These are phyloP conservation scores for Lerema accius DNA, from an alignment of 1,140 invertebrate genomes.

Conservation along the genomic window DNA sequence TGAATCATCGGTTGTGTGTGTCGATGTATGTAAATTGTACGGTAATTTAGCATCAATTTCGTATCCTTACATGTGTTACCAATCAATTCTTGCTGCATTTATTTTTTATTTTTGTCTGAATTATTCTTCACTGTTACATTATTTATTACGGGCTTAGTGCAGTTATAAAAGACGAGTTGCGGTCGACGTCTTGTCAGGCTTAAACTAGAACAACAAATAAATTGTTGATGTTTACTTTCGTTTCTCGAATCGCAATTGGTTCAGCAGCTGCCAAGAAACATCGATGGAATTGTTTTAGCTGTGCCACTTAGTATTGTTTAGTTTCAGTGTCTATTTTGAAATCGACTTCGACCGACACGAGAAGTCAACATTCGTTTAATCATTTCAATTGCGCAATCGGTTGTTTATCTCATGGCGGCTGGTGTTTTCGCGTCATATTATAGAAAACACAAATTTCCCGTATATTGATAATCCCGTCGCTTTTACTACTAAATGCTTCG, in stretches of 20 bases:
- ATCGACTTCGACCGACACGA: constrained; percentile 20
- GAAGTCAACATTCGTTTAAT: constrained; percentile 12
- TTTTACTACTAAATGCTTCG: no score
- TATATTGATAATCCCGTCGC: no score
- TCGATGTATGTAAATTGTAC: neutral
- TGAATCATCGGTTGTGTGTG: neutral
- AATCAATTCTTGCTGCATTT: no score
- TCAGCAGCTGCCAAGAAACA: constrained; percentile 52
- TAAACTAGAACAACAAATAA: constrained; percentile 38
- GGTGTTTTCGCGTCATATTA: neutral
- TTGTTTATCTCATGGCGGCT: neutral
- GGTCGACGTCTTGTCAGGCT: neutral
- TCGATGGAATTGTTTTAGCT: constrained; percentile 34
- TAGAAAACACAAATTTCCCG: neutral
- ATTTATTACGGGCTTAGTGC: neutral
- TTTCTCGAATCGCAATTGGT: constrained; percentile 41
- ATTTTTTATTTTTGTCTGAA: neutral
- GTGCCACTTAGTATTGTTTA: constrained; percentile 37
- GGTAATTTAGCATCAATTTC: neutral
- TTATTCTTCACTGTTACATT: neutral
- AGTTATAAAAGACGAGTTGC: neutral
- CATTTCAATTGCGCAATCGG: neutral
- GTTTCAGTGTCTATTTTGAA: constrained; percentile 37
- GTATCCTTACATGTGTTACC: no score
- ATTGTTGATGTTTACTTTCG: constrained; percentile 50